Conservation (phyloP, 2,888 invertebrate species). For the Pheosia tremula region DNA sequence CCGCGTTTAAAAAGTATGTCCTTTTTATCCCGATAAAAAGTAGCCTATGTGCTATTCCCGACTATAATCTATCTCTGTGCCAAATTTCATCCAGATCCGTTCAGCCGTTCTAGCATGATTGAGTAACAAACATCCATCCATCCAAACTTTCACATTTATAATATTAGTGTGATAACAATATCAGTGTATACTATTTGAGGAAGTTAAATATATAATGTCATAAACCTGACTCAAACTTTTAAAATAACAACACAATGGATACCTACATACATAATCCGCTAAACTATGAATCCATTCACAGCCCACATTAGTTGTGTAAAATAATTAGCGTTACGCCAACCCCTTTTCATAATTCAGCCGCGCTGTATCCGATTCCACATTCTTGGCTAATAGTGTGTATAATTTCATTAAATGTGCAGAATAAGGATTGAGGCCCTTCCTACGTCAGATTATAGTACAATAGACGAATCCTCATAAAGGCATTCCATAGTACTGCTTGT, state of each 20-base stretch:
- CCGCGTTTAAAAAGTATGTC: no score
- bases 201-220: no score
- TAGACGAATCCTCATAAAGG: slow-evolving; percentile 58
- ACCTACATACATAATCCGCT: no score
- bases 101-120: no score
- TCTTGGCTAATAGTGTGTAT: slow-evolving; percentile 53
- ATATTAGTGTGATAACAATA: no score
- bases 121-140: no score
- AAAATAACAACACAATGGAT: not conserved
- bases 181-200: no score
- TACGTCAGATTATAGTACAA: slow-evolving; percentile 62
- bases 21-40: no score
- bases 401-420: slow-evolving; percentile 63
- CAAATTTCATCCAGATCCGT: no score
- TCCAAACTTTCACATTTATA: no score
- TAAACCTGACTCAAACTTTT: not conserved
- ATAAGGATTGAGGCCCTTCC: slow-evolving; percentile 54
- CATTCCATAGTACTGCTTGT: slow-evolving; percentile 51
- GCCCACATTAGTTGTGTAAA: slow-evolving; percentile 12
- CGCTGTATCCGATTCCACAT: slow-evolving; percentile 37
- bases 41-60: no score
- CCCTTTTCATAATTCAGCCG: slow-evolving; percentile 35
- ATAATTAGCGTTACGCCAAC: slow-evolving; percentile 27
- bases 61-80: no score
- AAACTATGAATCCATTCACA: slow-evolving; percentile 9